Evolutionary conservation across 2,797 vertebrate genomes (phyloP).

Genomic region (Coreius guichenoti): DNA sequence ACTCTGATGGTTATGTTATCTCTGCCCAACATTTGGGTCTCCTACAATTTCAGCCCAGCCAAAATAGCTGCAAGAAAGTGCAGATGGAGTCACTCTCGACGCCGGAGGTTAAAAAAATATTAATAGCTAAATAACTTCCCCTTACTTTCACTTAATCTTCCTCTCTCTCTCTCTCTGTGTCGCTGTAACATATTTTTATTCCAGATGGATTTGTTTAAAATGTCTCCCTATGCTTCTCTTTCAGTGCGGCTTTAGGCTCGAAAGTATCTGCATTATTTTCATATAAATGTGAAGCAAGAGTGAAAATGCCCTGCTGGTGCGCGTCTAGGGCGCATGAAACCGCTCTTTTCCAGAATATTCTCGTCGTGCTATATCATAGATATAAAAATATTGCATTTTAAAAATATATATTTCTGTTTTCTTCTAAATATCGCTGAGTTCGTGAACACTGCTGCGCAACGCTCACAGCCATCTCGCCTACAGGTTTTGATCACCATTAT

Average conservation of each 20-base stretch:
- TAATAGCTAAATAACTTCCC: conserved; percentile 99
- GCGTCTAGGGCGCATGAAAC: not conserved
- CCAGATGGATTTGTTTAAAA: conserved; percentile 98
- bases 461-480: conserved; percentile 78
- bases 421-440: conserved; percentile 7
- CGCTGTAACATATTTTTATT: conserved; percentile 76
- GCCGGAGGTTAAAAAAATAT: conserved; percentile 98
- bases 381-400: not conserved
- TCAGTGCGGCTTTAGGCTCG: conserved; percentile 87
- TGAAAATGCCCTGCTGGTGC: conserved; percentile 22
- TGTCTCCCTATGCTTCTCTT: conserved; percentile 85
- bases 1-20: conserved; percentile 95
- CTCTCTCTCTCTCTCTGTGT: conserved; percentile 77
- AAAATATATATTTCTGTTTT: not conserved
- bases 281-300: conserved; percentile 71
- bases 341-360: not conserved
- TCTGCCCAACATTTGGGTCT: conserved; percentile 98
- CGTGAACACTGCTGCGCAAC: conserved; percentile 73
- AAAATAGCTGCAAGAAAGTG: conserved; percentile 94
- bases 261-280: conserved; percentile 93
- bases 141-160: conserved; percentile 96
- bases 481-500: conserved; percentile 82
- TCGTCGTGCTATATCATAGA: not conserved
- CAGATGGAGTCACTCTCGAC: conserved; percentile 91
- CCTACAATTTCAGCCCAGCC: conserved; percentile 95